Percentiles rank a stretch among this genome's conserved stretches.
These are phyloP conservation scores for Limonius californicus DNA, from an alignment of 1,140 invertebrate species.

Conservation along the genomic window DNA sequence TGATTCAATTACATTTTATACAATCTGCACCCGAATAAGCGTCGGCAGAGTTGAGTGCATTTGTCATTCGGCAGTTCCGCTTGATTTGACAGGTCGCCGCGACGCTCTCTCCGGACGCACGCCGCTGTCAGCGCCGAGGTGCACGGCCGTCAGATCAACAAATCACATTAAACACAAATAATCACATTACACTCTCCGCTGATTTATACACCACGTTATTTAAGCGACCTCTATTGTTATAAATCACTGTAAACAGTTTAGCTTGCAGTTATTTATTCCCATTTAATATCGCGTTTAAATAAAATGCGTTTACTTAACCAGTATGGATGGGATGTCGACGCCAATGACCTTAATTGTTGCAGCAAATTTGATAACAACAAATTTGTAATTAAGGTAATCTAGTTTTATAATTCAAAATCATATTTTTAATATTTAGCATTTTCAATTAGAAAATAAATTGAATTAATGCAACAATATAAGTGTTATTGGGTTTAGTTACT, in stretches of 20 bases:
- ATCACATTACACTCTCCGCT: conserved; percentile 47
- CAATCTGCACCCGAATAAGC: conserved; percentile 45
- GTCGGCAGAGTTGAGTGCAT: conserved; percentile 41
- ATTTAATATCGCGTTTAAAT: conserved; percentile 27
- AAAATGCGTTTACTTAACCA: no score
- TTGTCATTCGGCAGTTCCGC: conserved; percentile 47
- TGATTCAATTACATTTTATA: conserved; percentile 49
- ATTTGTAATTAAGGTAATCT: no score
- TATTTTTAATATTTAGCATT: no score
- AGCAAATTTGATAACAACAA: no score
- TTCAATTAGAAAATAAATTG: no score
- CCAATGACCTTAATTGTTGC: no score
- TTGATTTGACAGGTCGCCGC: conserved; percentile 45
- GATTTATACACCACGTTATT: conserved; percentile 46
- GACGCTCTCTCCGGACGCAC: conserved; percentile 29
- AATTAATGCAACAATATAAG: no score
- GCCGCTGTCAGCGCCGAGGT: conserved; percentile 42
- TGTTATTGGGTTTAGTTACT: no score
- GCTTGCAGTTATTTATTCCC: conserved; percentile 32
- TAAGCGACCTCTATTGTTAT: conserved; percentile 39
- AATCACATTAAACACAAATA: conserved; percentile 49
- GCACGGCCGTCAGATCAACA: conserved; percentile 44
- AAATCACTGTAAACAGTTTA: conserved; percentile 44
- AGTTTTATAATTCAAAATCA: no score
- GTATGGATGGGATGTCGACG: no score